phyloP scores from a whole-genome alignment of 2,888 invertebrate species.

The Oligia fasciuncula region DNA sequence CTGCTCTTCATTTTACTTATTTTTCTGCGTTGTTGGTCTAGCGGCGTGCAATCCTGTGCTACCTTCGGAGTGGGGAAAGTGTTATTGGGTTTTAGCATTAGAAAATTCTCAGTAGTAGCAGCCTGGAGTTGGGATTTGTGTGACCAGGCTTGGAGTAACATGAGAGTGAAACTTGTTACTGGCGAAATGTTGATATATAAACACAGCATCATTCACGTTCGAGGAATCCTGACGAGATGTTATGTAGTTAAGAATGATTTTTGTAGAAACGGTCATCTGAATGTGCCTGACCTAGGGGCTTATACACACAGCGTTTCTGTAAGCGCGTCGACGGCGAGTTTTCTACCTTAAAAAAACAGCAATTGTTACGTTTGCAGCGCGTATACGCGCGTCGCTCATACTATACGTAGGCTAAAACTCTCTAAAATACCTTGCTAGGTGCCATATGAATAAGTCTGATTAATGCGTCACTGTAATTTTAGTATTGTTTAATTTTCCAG shows the following conservation, averaged over 20 bases:
- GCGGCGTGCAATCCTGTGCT: background rate
- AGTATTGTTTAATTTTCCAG: conserved; percentile 25
- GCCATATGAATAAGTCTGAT: background rate
- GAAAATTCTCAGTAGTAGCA: too few relatives aligned
- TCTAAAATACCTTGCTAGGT: background rate
- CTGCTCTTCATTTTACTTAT: conserved; percentile 22
- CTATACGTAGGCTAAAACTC: background rate
- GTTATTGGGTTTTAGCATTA: conserved; percentile 7
- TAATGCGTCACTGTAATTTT: too few relatives aligned
- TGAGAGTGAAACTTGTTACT: background rate
- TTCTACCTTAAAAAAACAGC: background rate
- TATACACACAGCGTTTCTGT: too few relatives aligned
- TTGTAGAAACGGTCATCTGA: too few relatives aligned
- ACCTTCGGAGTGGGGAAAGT: background rate
- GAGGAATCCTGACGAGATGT: background rate
- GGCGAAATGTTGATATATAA: background rate
- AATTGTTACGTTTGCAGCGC: background rate
- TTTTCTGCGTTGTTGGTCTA: conserved; percentile 22
- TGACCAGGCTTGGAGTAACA: background rate
- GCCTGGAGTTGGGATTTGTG: background rate
- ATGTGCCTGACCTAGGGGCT: too few relatives aligned
- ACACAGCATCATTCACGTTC: too few relatives aligned
- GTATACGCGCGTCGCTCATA: background rate
- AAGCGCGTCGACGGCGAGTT: background rate
- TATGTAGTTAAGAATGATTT: background rate